These are phyloP conservation scores for Lordiphosa collinella DNA, from an alignment of 1,140 invertebrate genomes.

Conservation along the genomic window DNA sequence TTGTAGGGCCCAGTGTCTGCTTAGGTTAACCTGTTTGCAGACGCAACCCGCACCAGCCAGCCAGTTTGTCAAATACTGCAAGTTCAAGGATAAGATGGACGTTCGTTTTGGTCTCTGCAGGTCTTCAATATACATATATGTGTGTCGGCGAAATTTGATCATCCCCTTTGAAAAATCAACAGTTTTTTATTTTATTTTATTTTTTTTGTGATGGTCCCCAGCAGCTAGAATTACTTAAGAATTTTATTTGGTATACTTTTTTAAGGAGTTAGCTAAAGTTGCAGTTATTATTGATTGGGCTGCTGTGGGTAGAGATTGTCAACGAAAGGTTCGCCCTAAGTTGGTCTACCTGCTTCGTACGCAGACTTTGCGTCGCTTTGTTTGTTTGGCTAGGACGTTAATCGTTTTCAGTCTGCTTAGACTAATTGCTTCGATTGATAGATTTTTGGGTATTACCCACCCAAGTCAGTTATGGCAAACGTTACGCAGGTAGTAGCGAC, in stretches of 20 bases:
- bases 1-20: constrained; percentile 17
- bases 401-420: constrained; percentile 65
- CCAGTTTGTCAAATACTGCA: constrained; percentile 52
- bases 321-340: not conserved
- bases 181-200: constrained; percentile 31
- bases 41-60: constrained; percentile 28
- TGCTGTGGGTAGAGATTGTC: constrained; percentile 24
- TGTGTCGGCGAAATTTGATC: constrained; percentile 58
- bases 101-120: constrained; percentile 2
- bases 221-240: constrained; percentile 52
- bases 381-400: constrained; percentile 47
- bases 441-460: constrained; percentile 52
- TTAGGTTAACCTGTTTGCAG: constrained; percentile 59
- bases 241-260: constrained; percentile 15
- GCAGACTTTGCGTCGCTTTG: constrained; percentile 12
- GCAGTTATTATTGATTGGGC: constrained; percentile 53
- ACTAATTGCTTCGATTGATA: constrained; percentile 69
- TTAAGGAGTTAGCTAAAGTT: constrained; percentile 33
- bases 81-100: constrained; percentile 63
- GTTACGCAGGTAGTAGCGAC: constrained; percentile 31
- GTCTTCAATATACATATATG: constrained; percentile 30
- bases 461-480: not conserved
- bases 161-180: constrained; percentile 25
- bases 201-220: constrained; percentile 12
- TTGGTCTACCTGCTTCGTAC: constrained; percentile 4